These are phyloP conservation scores for Clitarchus hookeri DNA, from an alignment of 2,888 invertebrate genomes.

Conservation along the genomic window DNA sequence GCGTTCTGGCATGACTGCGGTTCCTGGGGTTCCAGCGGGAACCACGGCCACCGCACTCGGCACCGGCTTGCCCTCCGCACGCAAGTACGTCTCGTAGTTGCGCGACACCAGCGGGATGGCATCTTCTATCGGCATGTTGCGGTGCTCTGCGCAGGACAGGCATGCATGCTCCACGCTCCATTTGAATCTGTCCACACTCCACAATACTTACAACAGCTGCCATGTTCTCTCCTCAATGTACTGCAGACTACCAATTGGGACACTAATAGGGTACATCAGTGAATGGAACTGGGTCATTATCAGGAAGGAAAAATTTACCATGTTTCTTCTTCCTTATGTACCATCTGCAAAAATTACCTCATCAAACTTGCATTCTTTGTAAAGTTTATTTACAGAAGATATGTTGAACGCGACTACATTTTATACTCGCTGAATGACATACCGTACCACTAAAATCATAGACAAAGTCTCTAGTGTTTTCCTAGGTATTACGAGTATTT, in stretches of 20 bases:
- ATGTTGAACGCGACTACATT: too few species aligned
- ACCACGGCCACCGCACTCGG: constrained; percentile 34
- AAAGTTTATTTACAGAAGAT: too few species aligned
- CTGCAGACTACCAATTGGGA: neutral
- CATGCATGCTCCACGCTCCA: neutral
- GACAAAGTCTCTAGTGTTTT: too few species aligned
- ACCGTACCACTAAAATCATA: too few species aligned
- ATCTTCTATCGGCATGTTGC: constrained; percentile 95
- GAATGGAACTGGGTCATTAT: neutral
- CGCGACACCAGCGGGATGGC: constrained; percentile 77
- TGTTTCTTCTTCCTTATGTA: too few species aligned
- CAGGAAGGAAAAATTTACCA: neutral
- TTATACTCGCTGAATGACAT: too few species aligned
- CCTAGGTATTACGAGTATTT: too few species aligned
- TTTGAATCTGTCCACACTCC: neutral
- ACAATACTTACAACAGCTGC: neutral
- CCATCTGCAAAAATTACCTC: too few species aligned
- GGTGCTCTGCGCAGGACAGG: constrained; percentile 71
- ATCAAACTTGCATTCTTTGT: too few species aligned
- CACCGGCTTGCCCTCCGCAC: constrained; percentile 51
- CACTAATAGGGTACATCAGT: neutral
- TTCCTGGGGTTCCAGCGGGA: constrained; percentile 39
- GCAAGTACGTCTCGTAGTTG: constrained; percentile 68
- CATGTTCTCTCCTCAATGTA: neutral
- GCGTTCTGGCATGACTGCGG: constrained; percentile 53